Evolutionary conservation across 2,113 vertebrate genomes (phyloP), one percentile per base, ranked within the genome.

Genomic region (Mobula hypostoma): DNA sequence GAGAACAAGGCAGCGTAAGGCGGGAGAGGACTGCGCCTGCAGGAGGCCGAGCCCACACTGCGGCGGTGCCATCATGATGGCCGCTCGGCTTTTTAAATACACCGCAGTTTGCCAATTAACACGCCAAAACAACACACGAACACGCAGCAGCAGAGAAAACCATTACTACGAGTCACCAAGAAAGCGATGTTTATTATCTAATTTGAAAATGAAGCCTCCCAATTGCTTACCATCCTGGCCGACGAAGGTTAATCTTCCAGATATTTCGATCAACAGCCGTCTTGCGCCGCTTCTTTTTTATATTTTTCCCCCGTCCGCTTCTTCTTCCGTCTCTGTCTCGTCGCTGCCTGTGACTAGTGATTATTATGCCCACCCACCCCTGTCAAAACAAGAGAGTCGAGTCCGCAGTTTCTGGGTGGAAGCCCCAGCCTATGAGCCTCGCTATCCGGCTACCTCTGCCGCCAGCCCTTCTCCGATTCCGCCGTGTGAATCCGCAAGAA

Each of bases 231-330:
- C 88, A 91, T 91, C 88, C 88, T 91, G 88, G 66, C 88, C 19
- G 88, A 32, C 88, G 63, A 91, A 68, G 61, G 88, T 70, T n/a
- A 91, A 91, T 68, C 88, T 93, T 93, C 68, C 90, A 93, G 90
- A 93, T 36, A 90, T 15, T 90, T 90, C 85, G 29, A 90, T 90
- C 85, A 66, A 66, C 61, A 58, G 82, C 21, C 40, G 80, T 48
- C 80, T 24, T 6, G 40, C 80, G 24, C 80, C 40, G 82, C 82
- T 58, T 82, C 36, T 29, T 48, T 19, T 40, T 5, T 48, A 48
- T 48, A 19, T 24, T 15, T 82, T 19, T 14, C 40, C 36, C 36
- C 32, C 4, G 36, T 32, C 79, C 21, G 72, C 72, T 5, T 17
- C 72, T 80, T 17, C 79, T 66, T 66, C 63, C 63, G 2, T 14